Conservation (phyloP, 2,797 vertebrate genomes). For the Danio kyathit region DNA sequence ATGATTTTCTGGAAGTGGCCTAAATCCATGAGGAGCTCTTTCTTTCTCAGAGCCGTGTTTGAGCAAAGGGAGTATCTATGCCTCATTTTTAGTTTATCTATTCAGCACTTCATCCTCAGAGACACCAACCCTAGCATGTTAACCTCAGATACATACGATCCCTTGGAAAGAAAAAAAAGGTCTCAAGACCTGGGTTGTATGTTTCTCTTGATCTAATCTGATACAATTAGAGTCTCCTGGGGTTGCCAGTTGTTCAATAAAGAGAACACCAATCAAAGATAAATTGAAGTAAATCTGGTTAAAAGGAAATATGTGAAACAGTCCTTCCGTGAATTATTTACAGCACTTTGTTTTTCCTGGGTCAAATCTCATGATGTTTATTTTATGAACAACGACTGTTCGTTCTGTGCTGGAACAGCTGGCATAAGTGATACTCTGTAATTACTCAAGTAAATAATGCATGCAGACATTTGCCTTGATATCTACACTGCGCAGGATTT, state of each 20-base stretch:
- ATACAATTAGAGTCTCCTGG: neutral
- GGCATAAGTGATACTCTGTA: constrained; percentile 46
- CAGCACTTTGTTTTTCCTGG: constrained; percentile 7
- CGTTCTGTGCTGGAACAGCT: constrained; percentile 17
- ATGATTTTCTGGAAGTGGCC: constrained; percentile 67
- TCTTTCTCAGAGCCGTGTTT: constrained; percentile 65
- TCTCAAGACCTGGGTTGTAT: constrained; percentile 19
- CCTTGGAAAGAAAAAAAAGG: neutral
- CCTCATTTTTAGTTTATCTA: constrained; percentile 32
- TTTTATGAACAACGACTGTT: constrained; percentile 42
- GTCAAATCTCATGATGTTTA: constrained; percentile 32
- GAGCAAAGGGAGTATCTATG: constrained; percentile 57
- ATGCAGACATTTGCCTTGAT: constrained; percentile 57
- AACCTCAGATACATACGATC: constrained; percentile 22
- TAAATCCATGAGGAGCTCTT: constrained; percentile 66
- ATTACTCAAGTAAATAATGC: constrained; percentile 55
- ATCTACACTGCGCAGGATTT: constrained; percentile 37
- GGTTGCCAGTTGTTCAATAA: neutral
- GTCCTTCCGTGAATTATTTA: neutral
- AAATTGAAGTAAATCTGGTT: constrained; percentile 6
- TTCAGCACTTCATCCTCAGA: constrained; percentile 24
- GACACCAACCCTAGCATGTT: neutral
- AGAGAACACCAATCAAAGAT: neutral
- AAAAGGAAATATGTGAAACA: neutral
- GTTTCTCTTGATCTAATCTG: constrained; percentile 27